Evolutionary conservation across 2,888 invertebrate genomes (phyloP).

Genomic region (Gordius sp.): DNA sequence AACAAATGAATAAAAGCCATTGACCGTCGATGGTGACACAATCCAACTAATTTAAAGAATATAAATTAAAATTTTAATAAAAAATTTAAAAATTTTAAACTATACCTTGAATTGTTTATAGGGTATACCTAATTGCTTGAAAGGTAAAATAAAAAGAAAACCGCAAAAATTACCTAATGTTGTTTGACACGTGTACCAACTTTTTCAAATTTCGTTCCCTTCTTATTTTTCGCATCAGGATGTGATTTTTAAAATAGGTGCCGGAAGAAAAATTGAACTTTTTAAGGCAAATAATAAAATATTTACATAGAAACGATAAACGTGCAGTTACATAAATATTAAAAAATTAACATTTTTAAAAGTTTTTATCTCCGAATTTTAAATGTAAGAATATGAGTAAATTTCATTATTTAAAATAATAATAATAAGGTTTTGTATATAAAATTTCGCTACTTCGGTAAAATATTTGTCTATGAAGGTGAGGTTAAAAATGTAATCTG

Average conservation of each 20-base stretch:
- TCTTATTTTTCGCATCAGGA: not conserved
- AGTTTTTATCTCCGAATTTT: too few species aligned
- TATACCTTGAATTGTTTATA: not conserved
- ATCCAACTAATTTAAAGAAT: constrained; percentile 4
- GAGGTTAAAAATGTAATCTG: constrained; percentile 7
- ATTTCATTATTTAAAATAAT: not conserved
- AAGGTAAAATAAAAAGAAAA: too few species aligned
- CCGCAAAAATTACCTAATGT: too few species aligned
- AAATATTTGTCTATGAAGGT: not conserved
- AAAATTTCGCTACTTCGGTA: constrained; percentile 2
- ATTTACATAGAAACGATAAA: too few species aligned
- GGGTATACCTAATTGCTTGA: too few species aligned
- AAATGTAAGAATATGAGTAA: not conserved
- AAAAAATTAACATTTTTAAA: not conserved
- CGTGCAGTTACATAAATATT: not conserved
- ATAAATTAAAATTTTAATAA: not conserved
- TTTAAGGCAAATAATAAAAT: not conserved
- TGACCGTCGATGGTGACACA: not conserved
- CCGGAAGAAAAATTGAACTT: not conserved
- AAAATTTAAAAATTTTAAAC: not conserved
- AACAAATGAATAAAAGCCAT: constrained; percentile 9
- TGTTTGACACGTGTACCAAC: not conserved
- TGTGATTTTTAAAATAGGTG: not conserved
- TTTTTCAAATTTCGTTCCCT: not conserved
- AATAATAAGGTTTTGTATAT: not conserved